A percentile compares a stretch with the other conserved stretches of the same genome.
Conservation (phyloP, 2,797 vertebrate species). For the Diceros bicornis region DNA sequence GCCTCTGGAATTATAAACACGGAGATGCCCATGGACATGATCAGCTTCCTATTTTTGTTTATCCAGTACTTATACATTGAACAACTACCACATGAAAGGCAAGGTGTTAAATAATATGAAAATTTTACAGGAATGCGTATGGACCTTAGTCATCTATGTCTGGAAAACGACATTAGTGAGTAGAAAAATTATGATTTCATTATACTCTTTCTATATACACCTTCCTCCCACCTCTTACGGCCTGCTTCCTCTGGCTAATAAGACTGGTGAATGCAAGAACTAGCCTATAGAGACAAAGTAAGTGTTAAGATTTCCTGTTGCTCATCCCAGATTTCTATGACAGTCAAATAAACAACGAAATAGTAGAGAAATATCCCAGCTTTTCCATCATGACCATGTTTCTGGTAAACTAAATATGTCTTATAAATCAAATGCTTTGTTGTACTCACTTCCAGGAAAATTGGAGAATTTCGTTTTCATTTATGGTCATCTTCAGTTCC, state of each 20-base stretch:
- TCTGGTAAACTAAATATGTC: conserved; percentile 59
- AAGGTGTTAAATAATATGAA: neutral
- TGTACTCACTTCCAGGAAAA: conserved; percentile 69
- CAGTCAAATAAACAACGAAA: conserved; percentile 73
- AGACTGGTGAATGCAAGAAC: neutral
- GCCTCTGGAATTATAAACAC: neutral
- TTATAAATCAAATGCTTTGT: conserved; percentile 52
- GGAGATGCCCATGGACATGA: neutral
- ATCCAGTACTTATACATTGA: neutral
- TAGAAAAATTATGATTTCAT: conserved; percentile 2
- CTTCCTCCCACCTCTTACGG: neutral
- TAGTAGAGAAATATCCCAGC: neutral
- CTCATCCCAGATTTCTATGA: conserved; percentile 65
- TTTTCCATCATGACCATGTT: conserved; percentile 58
- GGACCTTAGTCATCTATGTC: neutral
- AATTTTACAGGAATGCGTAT: neutral
- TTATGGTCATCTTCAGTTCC: conserved; percentile 65
- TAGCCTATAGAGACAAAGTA: conserved; percentile 31
- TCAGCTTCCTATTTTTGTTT: conserved; percentile 34
- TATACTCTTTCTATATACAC: neutral
- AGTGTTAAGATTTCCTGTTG: conserved; percentile 71
- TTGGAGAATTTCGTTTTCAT: conserved; percentile 68
- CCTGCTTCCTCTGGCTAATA: conserved; percentile 60
- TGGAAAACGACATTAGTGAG: conserved; percentile 37
- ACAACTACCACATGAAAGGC: neutral